Evolutionary conservation across 1,140 invertebrate species (phyloP), one percentile per base, ranked within the genome.

Genomic region (Microplitis demolitor): DNA sequence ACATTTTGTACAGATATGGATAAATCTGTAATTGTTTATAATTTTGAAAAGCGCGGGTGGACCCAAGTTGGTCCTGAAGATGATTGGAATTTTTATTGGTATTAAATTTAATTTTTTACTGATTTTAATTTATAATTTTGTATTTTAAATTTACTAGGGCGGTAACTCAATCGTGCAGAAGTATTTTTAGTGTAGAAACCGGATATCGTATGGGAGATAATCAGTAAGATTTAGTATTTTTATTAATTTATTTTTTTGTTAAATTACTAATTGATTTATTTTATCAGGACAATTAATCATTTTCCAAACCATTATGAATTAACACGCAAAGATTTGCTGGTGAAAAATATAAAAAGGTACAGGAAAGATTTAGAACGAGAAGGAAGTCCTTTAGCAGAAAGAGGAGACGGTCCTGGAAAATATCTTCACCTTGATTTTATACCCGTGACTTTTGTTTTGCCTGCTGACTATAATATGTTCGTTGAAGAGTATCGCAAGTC

Each of bases 71-170:
- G 91, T 14, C 92, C 94, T 1, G 96, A 98, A 76, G 96, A 98
- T 82, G 96, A 98, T 78, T 98, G 96, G 96, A 96, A 98, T 84
- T 96, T 98, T 84, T 98, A 98, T 84, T 98, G 96, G 96, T 93
- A 88, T 78, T 11, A 37, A 31, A 63, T n/a, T 63, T 63, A 13
- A n/a, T 24, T 24, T 24, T 24, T 24, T 24, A 24, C 24, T 24
- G 24, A 24, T 24, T 24, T 24, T 24, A 24, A 24, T 24, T 24
- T 24, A 24, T 24, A 24, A 24, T 24, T 24, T 24, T 24, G 24
- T 1, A 24, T 24, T 24, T 24, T 24, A 2, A 24, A 34, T 68
- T 56, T 82, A 84, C 33, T 78, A 93, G 92, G 92, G 95, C 96
- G 2, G 94, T 93, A 8, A 96, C 96, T 5, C 93, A 94, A 79